A percentile compares a stretch with the other conserved stretches of the same genome.
Evolutionary conservation across 2,113 vertebrate genomes (phyloP).

Genomic region (Dasypus novemcinctus): DNA sequence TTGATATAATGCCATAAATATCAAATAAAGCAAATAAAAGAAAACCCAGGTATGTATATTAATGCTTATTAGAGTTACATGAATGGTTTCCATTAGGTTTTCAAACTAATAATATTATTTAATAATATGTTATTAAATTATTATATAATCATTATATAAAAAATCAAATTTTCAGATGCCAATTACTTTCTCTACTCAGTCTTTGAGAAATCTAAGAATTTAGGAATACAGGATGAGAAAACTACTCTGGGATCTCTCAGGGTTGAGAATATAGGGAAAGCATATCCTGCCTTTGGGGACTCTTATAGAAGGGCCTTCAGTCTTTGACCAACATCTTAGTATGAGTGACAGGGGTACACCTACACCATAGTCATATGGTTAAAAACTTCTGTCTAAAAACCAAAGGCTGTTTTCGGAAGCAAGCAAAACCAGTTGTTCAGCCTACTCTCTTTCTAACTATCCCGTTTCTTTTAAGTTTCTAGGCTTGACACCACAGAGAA

Average conservation of each 20-base stretch:
- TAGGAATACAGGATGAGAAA: neutral
- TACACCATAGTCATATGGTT: neutral
- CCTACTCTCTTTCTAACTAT: neutral
- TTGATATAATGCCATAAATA: constrained; percentile 45
- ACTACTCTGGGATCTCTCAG: neutral
- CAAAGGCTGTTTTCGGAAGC: neutral
- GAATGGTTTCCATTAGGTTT: constrained; percentile 48
- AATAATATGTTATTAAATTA: too few species aligned
- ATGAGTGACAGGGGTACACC: neutral
- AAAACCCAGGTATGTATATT: constrained; percentile 36
- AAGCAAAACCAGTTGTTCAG: neutral
- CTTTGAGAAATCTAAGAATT: constrained; percentile 24
- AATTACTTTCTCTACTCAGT: constrained; percentile 1
- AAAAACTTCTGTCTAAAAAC: neutral
- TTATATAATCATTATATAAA: too few species aligned
- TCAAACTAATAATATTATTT: neutral
- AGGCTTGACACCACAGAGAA: neutral
- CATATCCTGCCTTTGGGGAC: neutral
- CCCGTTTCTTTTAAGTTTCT: neutral
- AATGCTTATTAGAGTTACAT: constrained; percentile 55
- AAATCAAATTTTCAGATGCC: neutral
- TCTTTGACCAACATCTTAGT: neutral
- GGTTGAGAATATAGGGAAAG: neutral
- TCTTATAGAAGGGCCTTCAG: neutral
- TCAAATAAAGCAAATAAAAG: constrained; percentile 45